These are phyloP conservation scores for Piaya cayana DNA, from an alignment of 2,113 vertebrate genomes.

Conservation along the genomic window DNA sequence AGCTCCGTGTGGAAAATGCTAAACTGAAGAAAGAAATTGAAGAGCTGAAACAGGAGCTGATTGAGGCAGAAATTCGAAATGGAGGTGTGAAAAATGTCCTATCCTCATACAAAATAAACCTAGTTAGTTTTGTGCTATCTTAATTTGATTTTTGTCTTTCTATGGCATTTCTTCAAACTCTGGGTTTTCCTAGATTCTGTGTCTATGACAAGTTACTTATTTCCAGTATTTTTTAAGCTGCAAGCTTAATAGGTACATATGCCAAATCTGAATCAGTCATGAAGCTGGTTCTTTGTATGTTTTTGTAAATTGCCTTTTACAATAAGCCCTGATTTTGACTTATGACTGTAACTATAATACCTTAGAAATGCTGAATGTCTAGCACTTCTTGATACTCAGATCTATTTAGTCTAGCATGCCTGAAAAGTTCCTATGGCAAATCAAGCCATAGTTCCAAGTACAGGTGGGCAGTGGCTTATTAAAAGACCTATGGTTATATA, in stretches of 20 bases:
- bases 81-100: slow-evolving; percentile 79
- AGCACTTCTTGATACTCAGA: neutral
- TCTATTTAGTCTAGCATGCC: neutral
- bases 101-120: neutral
- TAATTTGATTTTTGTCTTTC: neutral
- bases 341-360: neutral
- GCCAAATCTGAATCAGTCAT: neutral
- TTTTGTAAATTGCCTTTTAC: neutral
- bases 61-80: slow-evolving; percentile 89
- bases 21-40: slow-evolving; percentile 96
- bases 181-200: neutral
- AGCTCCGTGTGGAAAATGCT: slow-evolving; percentile 93
- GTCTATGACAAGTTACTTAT: neutral
- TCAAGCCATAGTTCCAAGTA: neutral
- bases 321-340: neutral
- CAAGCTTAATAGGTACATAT: neutral
- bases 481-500: neutral
- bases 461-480: neutral
- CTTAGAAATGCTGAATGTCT: neutral
- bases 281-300: neutral
- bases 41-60: slow-evolving; percentile 86
- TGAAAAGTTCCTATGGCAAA: neutral
- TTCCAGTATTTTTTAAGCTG: neutral
- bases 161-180: neutral
- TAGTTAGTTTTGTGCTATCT: neutral